Percentiles rank a stretch among this genome's conserved stretches.
phyloP scores from a whole-genome alignment of 2,888 invertebrate genomes.

The Anticlea derivata region DNA sequence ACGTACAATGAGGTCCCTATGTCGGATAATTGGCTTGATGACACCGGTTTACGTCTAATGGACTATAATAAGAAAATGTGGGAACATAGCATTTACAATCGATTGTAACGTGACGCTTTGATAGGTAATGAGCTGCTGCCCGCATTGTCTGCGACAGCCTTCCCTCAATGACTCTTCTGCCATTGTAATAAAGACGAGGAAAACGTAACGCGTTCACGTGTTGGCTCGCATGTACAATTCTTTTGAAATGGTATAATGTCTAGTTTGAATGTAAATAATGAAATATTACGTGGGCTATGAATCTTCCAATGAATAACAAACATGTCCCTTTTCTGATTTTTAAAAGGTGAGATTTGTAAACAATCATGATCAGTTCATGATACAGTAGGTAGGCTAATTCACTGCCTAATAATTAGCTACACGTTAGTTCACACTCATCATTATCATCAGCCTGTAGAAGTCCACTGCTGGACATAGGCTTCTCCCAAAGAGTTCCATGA shows the following conservation, averaged over 20 bases:
- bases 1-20: slow-evolving; percentile 21
- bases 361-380: too few relatives aligned
- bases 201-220: slow-evolving; percentile 41
- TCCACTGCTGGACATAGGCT: too few relatives aligned
- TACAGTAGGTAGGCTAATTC: too few relatives aligned
- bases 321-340: too few relatives aligned
- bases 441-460: too few relatives aligned
- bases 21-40: slow-evolving; percentile 35
- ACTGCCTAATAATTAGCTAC: too few relatives aligned
- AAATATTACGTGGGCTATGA: slow-evolving; percentile 18
- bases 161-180: slow-evolving; percentile 30
- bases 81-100: slow-evolving; percentile 44
- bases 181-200: slow-evolving; percentile 31
- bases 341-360: too few relatives aligned
- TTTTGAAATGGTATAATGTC: slow-evolving; percentile 27
- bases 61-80: slow-evolving; percentile 46
- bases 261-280: slow-evolving; percentile 20
- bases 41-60: slow-evolving; percentile 42
- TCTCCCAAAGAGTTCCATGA: too few relatives aligned
- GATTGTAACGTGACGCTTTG: slow-evolving; percentile 41
- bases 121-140: slow-evolving; percentile 37
- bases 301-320: not conserved
- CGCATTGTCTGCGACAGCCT: slow-evolving; percentile 42
- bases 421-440: too few relatives aligned
- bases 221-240: slow-evolving; percentile 35